Conservation (phyloP, 2,797 vertebrate genomes). For the Danionella dracula region DNA sequence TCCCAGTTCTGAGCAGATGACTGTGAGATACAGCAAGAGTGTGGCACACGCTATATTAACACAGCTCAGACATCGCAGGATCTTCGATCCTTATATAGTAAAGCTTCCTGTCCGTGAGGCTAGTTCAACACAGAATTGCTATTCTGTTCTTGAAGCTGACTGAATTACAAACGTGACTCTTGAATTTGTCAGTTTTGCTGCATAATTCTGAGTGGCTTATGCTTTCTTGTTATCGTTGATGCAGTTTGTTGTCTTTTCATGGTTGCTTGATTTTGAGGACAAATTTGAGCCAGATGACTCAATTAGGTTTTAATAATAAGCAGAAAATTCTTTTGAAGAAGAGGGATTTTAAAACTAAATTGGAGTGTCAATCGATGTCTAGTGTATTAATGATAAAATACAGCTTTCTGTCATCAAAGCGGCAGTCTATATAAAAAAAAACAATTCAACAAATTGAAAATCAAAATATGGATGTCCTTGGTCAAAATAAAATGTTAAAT, state of each 20-base stretch:
- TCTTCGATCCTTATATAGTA: not conserved
- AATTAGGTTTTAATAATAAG: not conserved
- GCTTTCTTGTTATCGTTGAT: not conserved
- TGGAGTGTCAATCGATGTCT: slow-evolving; percentile 33
- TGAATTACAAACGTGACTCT: slow-evolving; percentile 14
- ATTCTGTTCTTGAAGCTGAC: not conserved
- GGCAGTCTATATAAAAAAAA: not conserved
- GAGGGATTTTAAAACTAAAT: slow-evolving; percentile 30
- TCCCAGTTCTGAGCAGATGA: slow-evolving; percentile 12
- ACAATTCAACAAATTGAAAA: not conserved
- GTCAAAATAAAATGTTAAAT: too few relatives aligned
- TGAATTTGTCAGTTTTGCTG: not conserved
- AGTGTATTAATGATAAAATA: slow-evolving; percentile 1
- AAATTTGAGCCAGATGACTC: not conserved
- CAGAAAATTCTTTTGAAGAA: slow-evolving; percentile 21
- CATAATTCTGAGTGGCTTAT: not conserved
- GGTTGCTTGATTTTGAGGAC: not conserved
- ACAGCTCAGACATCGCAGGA: slow-evolving; percentile 2
- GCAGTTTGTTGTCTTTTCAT: not conserved
- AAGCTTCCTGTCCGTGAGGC: slow-evolving; percentile 7
- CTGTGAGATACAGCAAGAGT: not conserved
- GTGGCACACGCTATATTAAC: not conserved
- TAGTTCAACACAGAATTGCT: not conserved
- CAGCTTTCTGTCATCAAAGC: not conserved
- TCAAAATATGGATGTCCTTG: not conserved